phyloP scores from a whole-genome alignment of 2,113 vertebrate genomes.

The Herpailurus yagouaroundi region DNA sequence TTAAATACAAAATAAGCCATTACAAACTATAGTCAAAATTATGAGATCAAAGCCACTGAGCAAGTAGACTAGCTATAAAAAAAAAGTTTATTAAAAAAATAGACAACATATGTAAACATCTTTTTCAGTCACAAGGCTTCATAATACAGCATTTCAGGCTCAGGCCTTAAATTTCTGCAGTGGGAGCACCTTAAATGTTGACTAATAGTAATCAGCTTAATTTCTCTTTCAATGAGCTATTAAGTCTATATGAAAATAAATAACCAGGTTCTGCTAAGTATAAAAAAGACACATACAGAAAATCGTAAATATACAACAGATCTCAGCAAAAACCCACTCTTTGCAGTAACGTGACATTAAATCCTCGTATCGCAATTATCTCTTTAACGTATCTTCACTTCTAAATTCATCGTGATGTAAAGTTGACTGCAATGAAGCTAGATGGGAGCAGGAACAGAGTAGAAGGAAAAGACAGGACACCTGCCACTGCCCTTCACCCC shows the following conservation, averaged over 20 bases:
- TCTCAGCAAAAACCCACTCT: neutral
- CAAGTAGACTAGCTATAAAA: conserved; percentile 45
- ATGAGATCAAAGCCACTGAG: conserved; percentile 30
- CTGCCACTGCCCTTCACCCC: too few relatives aligned
- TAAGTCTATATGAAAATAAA: conserved; percentile 78
- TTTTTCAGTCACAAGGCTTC: conserved; percentile 78
- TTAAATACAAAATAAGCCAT: neutral
- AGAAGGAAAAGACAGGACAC: neutral
- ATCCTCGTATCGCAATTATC: neutral
- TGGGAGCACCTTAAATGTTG: conserved; percentile 77
- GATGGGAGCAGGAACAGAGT: neutral
- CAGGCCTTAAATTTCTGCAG: conserved; percentile 67
- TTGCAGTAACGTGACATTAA: conserved; percentile 40
- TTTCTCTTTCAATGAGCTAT: conserved; percentile 71
- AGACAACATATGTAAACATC: conserved; percentile 76
- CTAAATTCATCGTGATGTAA: conserved; percentile 34
- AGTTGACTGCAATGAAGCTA: conserved; percentile 64
- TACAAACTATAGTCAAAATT: neutral
- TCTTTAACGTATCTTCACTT: conserved; percentile 63
- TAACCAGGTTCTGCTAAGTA: conserved; percentile 62
- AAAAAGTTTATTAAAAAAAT: conserved; percentile 81
- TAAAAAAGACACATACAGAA: conserved; percentile 1
- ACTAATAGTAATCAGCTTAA: conserved; percentile 74
- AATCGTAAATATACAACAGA: conserved; percentile 64
- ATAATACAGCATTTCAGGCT: conserved; percentile 74